phyloP scores from a whole-genome alignment of 2,888 invertebrate genomes.

The Parthenolecanium corni region DNA sequence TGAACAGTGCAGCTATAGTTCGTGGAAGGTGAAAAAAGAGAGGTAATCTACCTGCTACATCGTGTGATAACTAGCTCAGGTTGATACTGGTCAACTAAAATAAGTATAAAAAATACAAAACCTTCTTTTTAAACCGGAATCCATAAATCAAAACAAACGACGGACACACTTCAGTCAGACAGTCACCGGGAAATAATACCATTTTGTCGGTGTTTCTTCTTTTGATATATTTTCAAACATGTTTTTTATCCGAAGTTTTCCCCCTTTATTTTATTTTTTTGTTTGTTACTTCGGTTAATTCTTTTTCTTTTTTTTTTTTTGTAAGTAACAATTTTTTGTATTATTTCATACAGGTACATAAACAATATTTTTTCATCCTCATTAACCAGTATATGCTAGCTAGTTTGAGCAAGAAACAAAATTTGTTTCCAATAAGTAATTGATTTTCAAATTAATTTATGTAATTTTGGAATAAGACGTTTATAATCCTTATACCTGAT shows the following conservation, averaged over 20 bases:
- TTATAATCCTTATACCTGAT: too few relatives aligned
- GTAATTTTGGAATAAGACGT: too few relatives aligned
- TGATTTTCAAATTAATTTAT: too few relatives aligned
- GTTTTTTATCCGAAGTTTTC: constrained; percentile 18
- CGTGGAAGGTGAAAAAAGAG: neutral
- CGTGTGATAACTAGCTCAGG: constrained; percentile 23
- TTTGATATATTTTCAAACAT: constrained; percentile 26
- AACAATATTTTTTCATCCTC: too few relatives aligned
- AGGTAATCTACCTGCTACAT: constrained; percentile 15
- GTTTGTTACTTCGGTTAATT: neutral
- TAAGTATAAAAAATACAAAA: constrained; percentile 21
- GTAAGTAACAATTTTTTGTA: too few relatives aligned
- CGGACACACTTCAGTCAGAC: constrained; percentile 28
- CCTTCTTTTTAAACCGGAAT: constrained; percentile 26
- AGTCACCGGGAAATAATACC: constrained; percentile 27
- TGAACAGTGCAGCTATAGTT: too few relatives aligned
- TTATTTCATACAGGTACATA: too few relatives aligned
- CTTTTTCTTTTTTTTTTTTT: too few relatives aligned
- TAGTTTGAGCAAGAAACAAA: too few relatives aligned
- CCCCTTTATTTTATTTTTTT: constrained; percentile 14
- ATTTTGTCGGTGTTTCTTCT: constrained; percentile 19
- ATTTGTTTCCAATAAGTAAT: too few relatives aligned
- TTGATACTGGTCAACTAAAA: neutral
- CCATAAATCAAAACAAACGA: constrained; percentile 28
- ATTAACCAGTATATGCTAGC: too few relatives aligned